phyloP scores from a whole-genome alignment of 2,888 invertebrate species.

The Baronia brevicornis region DNA sequence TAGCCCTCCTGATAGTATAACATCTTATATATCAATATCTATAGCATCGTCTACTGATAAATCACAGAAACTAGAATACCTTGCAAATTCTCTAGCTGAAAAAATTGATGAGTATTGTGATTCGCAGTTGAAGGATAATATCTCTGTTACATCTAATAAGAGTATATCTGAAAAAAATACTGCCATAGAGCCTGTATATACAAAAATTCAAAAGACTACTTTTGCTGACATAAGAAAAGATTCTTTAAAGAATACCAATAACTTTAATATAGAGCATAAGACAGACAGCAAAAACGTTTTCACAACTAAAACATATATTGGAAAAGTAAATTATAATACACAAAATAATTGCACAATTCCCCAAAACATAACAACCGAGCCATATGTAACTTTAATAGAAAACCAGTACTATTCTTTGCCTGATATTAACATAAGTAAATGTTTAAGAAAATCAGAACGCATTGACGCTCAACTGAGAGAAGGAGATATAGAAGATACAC shows the following conservation, averaged over 20 bases:
- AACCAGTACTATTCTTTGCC: conserved; percentile 84
- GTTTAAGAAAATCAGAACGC: conserved; percentile 80
- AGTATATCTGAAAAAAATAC: conserved; percentile 39
- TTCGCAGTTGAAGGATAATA: conserved; percentile 57
- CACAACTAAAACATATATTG: conserved; percentile 56
- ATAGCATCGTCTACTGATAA: conserved; percentile 67
- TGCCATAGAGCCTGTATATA: conserved; percentile 59
- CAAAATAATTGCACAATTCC: conserved; percentile 55
- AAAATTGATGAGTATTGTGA: conserved; percentile 73
- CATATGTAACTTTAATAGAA: conserved; percentile 72
- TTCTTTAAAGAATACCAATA: conserved; percentile 56
- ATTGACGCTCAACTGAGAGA: conserved; percentile 81
- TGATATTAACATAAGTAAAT: conserved; percentile 81
- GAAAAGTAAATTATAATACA: conserved; percentile 53
- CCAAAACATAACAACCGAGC: conserved; percentile 68
- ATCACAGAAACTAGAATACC: conserved; percentile 66
- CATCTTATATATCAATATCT: conserved; percentile 70
- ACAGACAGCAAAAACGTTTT: conserved; percentile 53
- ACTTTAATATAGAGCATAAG: conserved; percentile 47
- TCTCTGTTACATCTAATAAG: conserved; percentile 40
- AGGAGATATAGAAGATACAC: conserved; percentile 61
- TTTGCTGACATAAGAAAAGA: conserved; percentile 68
- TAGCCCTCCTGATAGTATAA: conserved; percentile 66
- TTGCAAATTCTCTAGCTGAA: conserved; percentile 68
- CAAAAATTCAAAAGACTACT: conserved; percentile 68